Base-by-base conservation (phyloP, 2,113 vertebrate species). In the Chroicocephalus ridibundus region DNA sequence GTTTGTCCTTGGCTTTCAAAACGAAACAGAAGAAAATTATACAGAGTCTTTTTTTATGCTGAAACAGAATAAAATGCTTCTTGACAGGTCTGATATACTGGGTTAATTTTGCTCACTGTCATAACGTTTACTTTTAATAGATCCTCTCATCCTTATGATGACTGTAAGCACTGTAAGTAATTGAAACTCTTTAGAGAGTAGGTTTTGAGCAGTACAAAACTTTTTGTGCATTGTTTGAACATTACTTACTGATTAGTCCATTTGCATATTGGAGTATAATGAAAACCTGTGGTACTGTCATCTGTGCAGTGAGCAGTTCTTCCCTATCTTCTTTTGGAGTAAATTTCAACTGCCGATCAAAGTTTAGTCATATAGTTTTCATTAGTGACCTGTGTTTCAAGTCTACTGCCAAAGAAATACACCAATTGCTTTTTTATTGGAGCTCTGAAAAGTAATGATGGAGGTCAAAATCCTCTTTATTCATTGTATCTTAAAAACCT, bases 1-100 rank as follows among this genome's bases (percentile, higher is more conserved):
- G 60, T 85, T 96, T 96, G 69, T 79, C 84, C 71, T 90, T 70
- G 47, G 52, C 40, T 91, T 86, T 96, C 5, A 7, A 69, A 89
- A 84, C 65, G 75, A 91, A 62, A 81, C 36, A 31, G 38, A 74
- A 90, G 31, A 82, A 92, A 78, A 76, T 66, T 34, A n/a, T n/a
- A 69, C 26, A 51, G 60, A 72, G 21, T 57, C 42, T 75, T 68
- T 74, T 75, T 27, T n/a, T 47, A n/a, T 65, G 36, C 74, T 87
- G 57, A 92, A 84, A 78, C 34, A 8, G 47, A 93, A 31, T 51
- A 87, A 95, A 87, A 62, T 16, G 49, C 38, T 94, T 21, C 57
- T 74, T 91, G 93, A 54, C 86, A 90, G 29, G 36, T 90, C n/a
- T 94, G 75, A 94, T 57, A 34, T 69, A 85, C 58, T 90, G 22